A percentile compares a stretch with the other conserved stretches of the same genome.
Evolutionary conservation across 2,113 vertebrate species (phyloP).

Genomic region (Erpornis zantholeuca): DNA sequence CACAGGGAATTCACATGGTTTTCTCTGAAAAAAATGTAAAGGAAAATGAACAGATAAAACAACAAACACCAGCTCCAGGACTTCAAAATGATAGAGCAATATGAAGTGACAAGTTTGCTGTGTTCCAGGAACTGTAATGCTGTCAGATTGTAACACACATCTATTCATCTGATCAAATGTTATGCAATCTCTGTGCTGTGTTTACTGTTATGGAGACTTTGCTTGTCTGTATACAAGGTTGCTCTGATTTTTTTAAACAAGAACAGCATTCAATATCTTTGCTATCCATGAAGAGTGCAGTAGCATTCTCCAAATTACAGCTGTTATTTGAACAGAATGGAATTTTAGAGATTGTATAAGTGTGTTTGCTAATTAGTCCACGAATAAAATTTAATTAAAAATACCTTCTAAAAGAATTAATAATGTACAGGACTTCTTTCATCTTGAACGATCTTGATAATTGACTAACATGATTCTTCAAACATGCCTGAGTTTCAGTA

Average conservation of each 20-base stretch:
- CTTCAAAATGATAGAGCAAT: background rate
- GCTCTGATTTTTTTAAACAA: background rate
- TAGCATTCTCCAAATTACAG: background rate
- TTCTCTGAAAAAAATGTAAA: background rate
- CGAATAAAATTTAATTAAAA: background rate
- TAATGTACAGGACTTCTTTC: background rate
- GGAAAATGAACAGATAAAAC: background rate
- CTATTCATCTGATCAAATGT: background rate
- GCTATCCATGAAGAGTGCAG: accelerated
- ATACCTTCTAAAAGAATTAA: background rate
- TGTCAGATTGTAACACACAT: background rate
- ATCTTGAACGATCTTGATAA: background rate
- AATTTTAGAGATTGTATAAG: background rate
- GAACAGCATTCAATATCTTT: background rate
- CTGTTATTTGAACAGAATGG: background rate
- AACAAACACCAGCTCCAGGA: background rate
- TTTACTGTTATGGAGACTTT: background rate
- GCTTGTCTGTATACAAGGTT: background rate
- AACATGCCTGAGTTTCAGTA: background rate
- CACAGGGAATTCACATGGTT: background rate
- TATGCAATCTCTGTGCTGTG: background rate
- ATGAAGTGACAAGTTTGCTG: background rate
- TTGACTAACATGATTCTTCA: background rate
- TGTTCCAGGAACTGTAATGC: background rate
- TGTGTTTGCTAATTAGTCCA: background rate